Evolutionary conservation across 2,888 invertebrate genomes (phyloP).

Genomic region (Zaprionus bogoriensis): DNA sequence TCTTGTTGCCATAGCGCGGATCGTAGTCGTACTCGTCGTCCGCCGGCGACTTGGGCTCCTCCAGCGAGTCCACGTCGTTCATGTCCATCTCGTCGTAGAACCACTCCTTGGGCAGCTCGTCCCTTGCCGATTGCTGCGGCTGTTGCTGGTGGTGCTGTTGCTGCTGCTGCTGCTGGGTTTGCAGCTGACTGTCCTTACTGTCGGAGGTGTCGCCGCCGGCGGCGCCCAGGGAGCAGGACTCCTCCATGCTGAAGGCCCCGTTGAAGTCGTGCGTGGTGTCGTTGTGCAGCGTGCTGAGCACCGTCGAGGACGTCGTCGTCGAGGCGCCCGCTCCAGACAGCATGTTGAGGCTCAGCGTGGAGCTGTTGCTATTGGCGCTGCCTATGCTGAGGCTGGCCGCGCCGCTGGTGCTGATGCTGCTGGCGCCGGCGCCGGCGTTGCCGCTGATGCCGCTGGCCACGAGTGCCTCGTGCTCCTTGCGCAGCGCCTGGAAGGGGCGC

Average conservation of each 20-base stretch:
- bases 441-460: slow-evolving; percentile 61
- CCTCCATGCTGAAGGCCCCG: slow-evolving; percentile 81
- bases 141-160: slow-evolving; percentile 87
- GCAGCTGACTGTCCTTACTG: slow-evolving; percentile 90
- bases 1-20: slow-evolving; percentile 83
- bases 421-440: slow-evolving; percentile 14
- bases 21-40: slow-evolving; percentile 97
- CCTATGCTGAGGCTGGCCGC: neutral
- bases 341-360: slow-evolving; percentile 63
- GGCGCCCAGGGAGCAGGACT: slow-evolving; percentile 82
- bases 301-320: slow-evolving; percentile 60
- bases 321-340: slow-evolving; percentile 56
- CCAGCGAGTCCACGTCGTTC: slow-evolving; percentile 94
- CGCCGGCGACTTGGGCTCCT: slow-evolving; percentile 94
- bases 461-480: slow-evolving; percentile 80
- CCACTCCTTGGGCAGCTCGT: slow-evolving; percentile 92
- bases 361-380: slow-evolving; percentile 36
- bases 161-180: slow-evolving; percentile 88
- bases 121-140: slow-evolving; percentile 84
- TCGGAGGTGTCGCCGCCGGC: slow-evolving; percentile 84
- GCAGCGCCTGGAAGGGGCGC: slow-evolving; percentile 81
- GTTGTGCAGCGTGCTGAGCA: slow-evolving; percentile 59
- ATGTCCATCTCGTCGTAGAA: slow-evolving; percentile 95
- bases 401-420: slow-evolving; percentile 1
- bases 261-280: slow-evolving; percentile 80